Conservation (phyloP, 2,113 vertebrate genomes). For the Pelecanus crispus region DNA sequence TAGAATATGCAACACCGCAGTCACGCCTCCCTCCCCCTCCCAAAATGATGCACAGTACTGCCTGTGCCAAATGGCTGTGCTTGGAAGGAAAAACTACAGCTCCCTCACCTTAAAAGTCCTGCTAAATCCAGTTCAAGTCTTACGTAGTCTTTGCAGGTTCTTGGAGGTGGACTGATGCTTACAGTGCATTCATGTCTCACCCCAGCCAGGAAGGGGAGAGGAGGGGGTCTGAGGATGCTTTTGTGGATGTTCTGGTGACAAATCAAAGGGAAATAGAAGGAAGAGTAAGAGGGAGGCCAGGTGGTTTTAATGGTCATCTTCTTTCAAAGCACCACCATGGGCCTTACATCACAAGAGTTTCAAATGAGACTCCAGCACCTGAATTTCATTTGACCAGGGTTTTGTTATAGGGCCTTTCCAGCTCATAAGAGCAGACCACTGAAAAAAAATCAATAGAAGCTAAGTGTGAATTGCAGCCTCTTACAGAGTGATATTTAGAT, state of each 20-base stretch:
- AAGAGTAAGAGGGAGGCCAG: neutral
- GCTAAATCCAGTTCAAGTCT: neutral
- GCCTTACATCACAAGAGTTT: neutral
- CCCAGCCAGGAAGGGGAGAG: neutral
- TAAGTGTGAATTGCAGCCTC: neutral
- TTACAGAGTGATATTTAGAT: neutral
- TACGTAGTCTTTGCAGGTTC: neutral
- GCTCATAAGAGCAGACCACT: neutral
- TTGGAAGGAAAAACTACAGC: neutral
- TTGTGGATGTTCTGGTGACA: neutral
- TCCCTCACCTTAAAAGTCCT: neutral
- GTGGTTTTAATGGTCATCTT: neutral
- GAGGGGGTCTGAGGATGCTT: neutral
- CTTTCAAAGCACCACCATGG: neutral
- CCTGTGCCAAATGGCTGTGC: neutral
- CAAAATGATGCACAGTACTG: neutral
- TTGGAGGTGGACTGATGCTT: neutral
- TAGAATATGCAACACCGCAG: neutral
- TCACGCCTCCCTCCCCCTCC: neutral
- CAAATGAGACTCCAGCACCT: neutral
- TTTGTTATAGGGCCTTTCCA: neutral
- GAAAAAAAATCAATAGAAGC: neutral
- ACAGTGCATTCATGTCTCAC: rapidly evolving
- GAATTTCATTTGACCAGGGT: neutral
- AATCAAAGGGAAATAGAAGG: neutral